Conservation (phyloP, 1,140 invertebrate species). For the Reticulitermes speratus region DNA sequence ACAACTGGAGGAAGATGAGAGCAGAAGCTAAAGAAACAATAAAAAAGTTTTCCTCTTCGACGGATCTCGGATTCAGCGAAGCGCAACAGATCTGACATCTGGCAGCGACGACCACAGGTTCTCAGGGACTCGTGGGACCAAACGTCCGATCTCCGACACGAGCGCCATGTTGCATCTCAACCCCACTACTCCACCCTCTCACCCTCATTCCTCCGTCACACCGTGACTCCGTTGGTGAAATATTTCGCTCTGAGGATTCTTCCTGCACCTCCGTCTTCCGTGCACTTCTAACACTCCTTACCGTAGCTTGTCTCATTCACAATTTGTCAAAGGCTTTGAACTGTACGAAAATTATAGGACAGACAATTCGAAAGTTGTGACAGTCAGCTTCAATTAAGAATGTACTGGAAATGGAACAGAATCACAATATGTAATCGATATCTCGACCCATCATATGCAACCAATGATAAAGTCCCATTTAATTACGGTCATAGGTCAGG, state of each 20-base stretch:
- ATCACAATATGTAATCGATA: not conserved
- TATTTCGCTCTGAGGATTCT: not conserved
- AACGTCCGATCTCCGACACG: not conserved
- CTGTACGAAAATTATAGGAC: not conserved
- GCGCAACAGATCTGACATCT: not conserved
- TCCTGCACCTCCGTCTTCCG: no score
- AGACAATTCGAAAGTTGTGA: not conserved
- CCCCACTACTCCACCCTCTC: no score
- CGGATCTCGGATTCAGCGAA: not conserved
- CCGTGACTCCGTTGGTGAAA: not conserved
- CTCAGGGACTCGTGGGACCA: not conserved
- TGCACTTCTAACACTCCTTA: not conserved
- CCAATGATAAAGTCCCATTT: not conserved
- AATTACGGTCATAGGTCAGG: no score
- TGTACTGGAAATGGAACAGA: not conserved
- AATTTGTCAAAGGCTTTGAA: not conserved
- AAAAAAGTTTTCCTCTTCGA: constrained; percentile 4
- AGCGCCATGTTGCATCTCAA: not conserved
- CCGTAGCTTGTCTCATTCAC: not conserved
- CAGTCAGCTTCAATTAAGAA: not conserved
- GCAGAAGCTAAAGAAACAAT: not conserved
- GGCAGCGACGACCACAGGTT: not conserved
- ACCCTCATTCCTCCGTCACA: not conserved
- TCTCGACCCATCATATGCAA: not conserved
- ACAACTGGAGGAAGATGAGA: not conserved